phyloP scores from a whole-genome alignment of 53 echinoderm and acorn worm genomes.

The Luidia sarsii region DNA sequence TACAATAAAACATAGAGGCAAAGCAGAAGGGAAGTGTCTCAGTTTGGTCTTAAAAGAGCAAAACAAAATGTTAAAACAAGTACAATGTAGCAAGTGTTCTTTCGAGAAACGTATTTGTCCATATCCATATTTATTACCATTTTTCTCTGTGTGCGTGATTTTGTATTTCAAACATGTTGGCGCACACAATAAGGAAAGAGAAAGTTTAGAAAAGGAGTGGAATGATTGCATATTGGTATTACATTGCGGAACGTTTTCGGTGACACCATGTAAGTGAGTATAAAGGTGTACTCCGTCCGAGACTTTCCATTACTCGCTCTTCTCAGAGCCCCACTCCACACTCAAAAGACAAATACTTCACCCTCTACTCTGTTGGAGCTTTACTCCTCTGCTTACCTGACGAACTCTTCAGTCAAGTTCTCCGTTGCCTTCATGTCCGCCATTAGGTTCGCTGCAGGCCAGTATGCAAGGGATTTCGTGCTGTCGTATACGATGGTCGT shows the following conservation, averaged over 20 bases:
- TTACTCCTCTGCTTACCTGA: not conserved
- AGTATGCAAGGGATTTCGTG: not conserved
- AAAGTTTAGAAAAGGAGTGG: not conserved
- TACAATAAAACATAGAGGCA: not conserved
- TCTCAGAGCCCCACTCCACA: too few relatives aligned
- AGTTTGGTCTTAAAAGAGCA: not conserved
- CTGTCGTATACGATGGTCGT: not conserved
- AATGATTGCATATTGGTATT: too few relatives aligned
- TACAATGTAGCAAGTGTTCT: not conserved
- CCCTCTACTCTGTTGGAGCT: too few relatives aligned
- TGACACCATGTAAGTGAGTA: too few relatives aligned
- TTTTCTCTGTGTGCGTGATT: too few relatives aligned
- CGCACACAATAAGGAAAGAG: not conserved
- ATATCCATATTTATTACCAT: too few relatives aligned
- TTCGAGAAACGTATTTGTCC: too few relatives aligned
- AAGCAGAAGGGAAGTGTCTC: too few relatives aligned
- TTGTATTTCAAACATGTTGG: too few relatives aligned
- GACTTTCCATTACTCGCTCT: too few relatives aligned
- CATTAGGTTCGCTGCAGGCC: not conserved
- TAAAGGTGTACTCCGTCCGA: too few relatives aligned
- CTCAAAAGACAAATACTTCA: too few relatives aligned
- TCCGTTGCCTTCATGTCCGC: not conserved
- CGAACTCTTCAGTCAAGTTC: not conserved
- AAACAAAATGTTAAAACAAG: not conserved
- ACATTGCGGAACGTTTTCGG: not conserved